phyloP scores from a whole-genome alignment of 2,113 vertebrate species.

The Balaenoptera acutorostrata region DNA sequence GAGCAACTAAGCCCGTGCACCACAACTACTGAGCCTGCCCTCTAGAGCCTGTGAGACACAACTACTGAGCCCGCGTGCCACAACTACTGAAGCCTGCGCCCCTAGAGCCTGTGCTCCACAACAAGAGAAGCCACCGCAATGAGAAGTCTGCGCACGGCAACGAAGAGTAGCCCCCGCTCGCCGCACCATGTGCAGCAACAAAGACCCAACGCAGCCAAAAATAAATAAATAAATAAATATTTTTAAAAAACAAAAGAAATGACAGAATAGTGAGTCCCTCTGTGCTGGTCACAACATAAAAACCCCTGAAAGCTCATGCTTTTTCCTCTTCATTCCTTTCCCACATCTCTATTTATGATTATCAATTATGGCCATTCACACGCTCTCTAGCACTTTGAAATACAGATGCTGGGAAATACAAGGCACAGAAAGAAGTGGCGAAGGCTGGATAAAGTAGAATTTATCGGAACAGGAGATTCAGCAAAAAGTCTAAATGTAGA shows the following conservation, averaged over 20 bases:
- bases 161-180: no score
- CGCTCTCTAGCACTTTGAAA: neutral
- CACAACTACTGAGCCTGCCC: no score
- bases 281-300: neutral
- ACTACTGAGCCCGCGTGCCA: no score
- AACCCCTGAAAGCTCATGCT: neutral
- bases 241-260: neutral
- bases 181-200: no score
- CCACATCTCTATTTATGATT: neutral
- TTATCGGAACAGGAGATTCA: neutral
- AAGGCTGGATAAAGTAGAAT: neutral
- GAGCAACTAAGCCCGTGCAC: no score
- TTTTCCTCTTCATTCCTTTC: neutral
- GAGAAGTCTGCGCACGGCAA: no score
- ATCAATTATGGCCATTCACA: neutral
- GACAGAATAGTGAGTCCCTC: neutral
- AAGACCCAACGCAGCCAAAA: no score
- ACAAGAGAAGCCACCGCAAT: no score
- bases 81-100: accelerated
- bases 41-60: no score
- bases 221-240: no score
- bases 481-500: neutral
- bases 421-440: neutral
- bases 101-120: no score
- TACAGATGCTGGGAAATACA: neutral